Base-by-base conservation (phyloP, 1,140 invertebrate species). In the Nasonia longicornis region DNA sequence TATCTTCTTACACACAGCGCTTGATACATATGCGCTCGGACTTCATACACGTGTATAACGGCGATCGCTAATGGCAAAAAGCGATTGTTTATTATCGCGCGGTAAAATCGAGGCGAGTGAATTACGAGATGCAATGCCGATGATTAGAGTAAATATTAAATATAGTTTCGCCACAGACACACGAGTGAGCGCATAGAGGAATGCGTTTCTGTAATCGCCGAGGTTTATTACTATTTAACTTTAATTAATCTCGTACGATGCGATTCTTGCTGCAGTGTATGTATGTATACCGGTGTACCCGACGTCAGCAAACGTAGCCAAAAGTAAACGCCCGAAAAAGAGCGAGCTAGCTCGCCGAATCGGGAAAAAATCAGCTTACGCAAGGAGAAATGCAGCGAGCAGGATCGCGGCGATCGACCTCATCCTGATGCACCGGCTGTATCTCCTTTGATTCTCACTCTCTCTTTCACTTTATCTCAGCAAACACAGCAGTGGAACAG, bases 341-440 rank as follows among this genome's bases (percentile, higher is more conserved):
- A 35, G 20, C 38, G 8, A 38, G 31, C 2, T 31, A 31, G 31
- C 31, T 4, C 7, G 38, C 38, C 8, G 8, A 8, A 42, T 42
- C 38, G 10, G 0, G 38, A 74, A 74, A 20, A 6, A 66, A 75
- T 66, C 20, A 80, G 64, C 79, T 80, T 75, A 80, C 79, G 66
- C 26, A 66, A 75, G 31, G 16, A 75, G 29, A 58, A 80, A 38
- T 75, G 38, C 79, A n/a, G 22, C 48, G 7, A 80, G 11, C 64
- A 75, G 29, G 2, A 67, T 29, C 12, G 48, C 29, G 10, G 4
- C 14, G 66, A 14, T 64, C 29, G 48, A 3, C 48, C 10, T 70
- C 66, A 78, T 78, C 22, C 6, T 58, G 1, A 26, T 26, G 11
- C 0, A 14, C 8, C 64, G 22, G 14, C 26, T 38, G 26, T 63